These are phyloP conservation scores for Apodemia hepburni DNA, from an alignment of 2,888 invertebrate species.

Conservation along the genomic window DNA sequence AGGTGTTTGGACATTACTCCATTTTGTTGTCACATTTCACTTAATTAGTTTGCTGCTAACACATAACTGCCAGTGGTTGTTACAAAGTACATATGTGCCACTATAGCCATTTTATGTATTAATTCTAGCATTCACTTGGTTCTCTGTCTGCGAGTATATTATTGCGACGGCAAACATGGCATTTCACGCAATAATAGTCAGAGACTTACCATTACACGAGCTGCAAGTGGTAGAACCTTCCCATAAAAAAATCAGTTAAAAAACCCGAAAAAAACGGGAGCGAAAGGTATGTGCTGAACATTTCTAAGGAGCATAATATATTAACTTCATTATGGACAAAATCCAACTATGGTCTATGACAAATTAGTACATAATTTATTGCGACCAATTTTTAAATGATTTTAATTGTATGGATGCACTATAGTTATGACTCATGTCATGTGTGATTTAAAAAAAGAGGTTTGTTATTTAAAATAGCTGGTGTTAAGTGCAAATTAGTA, in stretches of 20 bases:
- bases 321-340: background rate
- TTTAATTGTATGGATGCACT: background rate
- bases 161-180: slow-evolving; percentile 96
- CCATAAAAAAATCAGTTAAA: slow-evolving; percentile 71
- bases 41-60: too few relatives aligned
- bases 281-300: background rate
- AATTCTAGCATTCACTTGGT: slow-evolving; percentile 94
- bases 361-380: background rate
- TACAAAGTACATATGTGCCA: too few relatives aligned
- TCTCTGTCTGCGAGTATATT: slow-evolving; percentile 95
- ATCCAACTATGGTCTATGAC: background rate
- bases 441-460: background rate
- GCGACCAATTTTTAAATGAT: slow-evolving; percentile 1
- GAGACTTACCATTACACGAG: slow-evolving; percentile 92
- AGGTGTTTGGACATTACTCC: too few relatives aligned
- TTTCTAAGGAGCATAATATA: background rate
- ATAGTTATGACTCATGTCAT: too few relatives aligned
- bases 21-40: too few relatives aligned
- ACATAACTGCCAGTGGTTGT: too few relatives aligned
- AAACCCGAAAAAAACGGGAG: background rate
- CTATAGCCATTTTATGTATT: background rate
- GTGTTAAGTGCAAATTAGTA: background rate
- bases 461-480: background rate
- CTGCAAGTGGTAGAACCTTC: slow-evolving; percentile 82
- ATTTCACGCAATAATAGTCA: slow-evolving; percentile 92